These are phyloP conservation scores for Capreolus pygargus DNA, from an alignment of 2,113 vertebrate genomes.

Conservation along the genomic window DNA sequence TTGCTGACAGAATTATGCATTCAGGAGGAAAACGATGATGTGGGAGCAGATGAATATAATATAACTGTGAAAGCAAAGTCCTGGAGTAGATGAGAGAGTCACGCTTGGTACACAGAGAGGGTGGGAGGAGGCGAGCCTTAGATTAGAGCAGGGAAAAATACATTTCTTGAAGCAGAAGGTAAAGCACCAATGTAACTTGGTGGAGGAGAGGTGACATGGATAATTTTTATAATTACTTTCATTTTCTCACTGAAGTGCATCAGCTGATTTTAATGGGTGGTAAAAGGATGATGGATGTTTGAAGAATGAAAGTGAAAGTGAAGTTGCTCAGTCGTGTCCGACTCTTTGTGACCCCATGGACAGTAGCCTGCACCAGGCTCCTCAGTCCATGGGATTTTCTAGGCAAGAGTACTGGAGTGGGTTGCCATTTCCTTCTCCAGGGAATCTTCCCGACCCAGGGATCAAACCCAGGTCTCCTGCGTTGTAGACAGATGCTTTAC, in stretches of 20 bases:
- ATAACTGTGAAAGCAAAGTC: background rate
- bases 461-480: no score
- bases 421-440: no score
- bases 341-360: no score
- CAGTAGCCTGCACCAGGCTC: no score
- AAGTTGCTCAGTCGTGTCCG: no score
- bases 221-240: background rate
- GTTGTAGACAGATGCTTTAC: no score
- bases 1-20: background rate
- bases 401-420: no score
- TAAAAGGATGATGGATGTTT: background rate
- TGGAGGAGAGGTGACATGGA: background rate
- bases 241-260: background rate
- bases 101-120: rapidly evolving
- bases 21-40: background rate
- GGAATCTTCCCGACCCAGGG: no score
- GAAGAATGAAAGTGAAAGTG: background rate
- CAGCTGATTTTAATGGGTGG: background rate
- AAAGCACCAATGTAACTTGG: background rate
- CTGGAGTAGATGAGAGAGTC: background rate
- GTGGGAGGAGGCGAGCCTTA: background rate
- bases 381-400: no score
- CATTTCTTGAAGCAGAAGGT: background rate
- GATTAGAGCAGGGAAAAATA: background rate
- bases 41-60: background rate